A percentile compares a stretch with the other conserved stretches of the same genome.
These are phyloP conservation scores for Enteromius thamalakanensis DNA, from an alignment of 2,797 vertebrate species.

Conservation along the genomic window DNA sequence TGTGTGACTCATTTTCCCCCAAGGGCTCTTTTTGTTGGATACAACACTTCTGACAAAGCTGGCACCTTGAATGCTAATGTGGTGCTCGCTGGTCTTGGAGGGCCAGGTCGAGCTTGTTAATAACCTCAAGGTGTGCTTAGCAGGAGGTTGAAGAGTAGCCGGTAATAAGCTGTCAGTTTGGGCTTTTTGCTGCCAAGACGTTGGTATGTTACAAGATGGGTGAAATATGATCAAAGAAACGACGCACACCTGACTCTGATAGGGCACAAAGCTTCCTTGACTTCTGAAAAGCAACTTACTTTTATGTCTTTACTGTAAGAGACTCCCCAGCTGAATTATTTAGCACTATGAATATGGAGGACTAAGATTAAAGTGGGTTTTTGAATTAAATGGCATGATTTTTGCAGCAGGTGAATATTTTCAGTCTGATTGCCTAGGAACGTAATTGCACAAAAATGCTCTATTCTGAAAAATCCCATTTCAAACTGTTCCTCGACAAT, in stretches of 20 bases:
- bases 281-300: conserved; percentile 36
- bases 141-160: conserved; percentile 24
- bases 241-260: conserved; percentile 15
- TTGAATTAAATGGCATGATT: background rate
- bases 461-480: background rate
- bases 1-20: conserved; percentile 46
- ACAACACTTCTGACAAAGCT: conserved; percentile 40
- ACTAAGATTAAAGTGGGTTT: background rate
- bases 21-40: conserved; percentile 37
- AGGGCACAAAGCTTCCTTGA: background rate
- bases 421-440: background rate
- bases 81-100: conserved; percentile 29
- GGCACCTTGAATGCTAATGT: conserved; percentile 46
- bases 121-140: conserved; percentile 41
- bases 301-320: conserved; percentile 15
- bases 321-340: conserved; percentile 2
- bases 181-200: conserved; percentile 11
- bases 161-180: conserved; percentile 45
- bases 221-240: conserved; percentile 39
- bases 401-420: background rate
- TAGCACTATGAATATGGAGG: conserved; percentile 13
- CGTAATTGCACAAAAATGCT: background rate
- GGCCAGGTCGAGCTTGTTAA: conserved; percentile 40
- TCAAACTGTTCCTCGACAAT: background rate
- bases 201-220: conserved; percentile 11